A percentile compares a stretch with the other conserved stretches of the same genome.
Conservation (phyloP, 2,888 invertebrate genomes). For the Andrena dorsata region DNA sequence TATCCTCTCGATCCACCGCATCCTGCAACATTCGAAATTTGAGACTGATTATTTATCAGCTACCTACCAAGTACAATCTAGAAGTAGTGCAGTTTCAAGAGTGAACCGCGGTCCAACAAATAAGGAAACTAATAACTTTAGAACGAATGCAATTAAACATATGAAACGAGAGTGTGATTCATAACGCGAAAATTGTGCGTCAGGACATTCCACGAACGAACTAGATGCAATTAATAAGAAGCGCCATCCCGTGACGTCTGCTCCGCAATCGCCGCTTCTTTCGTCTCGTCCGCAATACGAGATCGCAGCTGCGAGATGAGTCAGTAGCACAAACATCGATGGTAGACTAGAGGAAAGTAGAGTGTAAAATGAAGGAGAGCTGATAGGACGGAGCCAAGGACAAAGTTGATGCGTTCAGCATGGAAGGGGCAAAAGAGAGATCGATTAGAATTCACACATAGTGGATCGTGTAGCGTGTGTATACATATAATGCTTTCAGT, state of each 20-base stretch:
- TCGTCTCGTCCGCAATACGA: not conserved
- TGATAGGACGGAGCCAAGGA: not conserved
- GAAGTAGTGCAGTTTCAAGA: not conserved
- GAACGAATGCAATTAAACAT: slow-evolving; percentile 20
- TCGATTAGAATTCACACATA: not conserved
- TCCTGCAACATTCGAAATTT: slow-evolving; percentile 75
- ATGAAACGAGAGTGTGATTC: not conserved
- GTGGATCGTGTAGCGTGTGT: no score
- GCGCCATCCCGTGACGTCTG: not conserved
- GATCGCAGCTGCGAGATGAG: no score
- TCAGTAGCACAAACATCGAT: not conserved
- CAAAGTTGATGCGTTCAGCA: not conserved
- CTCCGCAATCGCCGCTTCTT: not conserved
- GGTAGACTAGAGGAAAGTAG: not conserved
- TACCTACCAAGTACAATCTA: no score
- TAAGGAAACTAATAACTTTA: slow-evolving; percentile 1
- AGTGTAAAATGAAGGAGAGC: not conserved
- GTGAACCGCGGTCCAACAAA: not conserved
- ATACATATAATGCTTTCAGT: no score
- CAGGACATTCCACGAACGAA: no score
- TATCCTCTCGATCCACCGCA: slow-evolving; percentile 78
- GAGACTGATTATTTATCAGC: no score
- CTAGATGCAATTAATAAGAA: not conserved
- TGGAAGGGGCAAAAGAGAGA: not conserved
- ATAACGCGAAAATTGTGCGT: no score